Conservation (phyloP, 2,888 invertebrate species). For the Heliconius charithonia region DNA sequence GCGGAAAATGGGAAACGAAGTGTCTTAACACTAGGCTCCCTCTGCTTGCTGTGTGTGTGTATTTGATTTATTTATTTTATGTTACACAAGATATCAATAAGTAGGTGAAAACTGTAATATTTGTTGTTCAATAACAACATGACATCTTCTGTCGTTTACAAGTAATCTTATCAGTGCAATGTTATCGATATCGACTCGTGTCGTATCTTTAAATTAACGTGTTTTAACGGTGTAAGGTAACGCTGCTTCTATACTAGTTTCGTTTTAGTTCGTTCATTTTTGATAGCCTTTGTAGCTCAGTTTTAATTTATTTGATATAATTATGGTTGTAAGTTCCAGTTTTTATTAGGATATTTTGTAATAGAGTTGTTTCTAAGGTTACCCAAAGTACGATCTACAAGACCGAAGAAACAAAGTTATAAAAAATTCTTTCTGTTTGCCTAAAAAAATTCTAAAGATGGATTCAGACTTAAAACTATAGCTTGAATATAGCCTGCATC, state of each 20-base stretch:
- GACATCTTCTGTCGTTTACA: slow-evolving; percentile 34
- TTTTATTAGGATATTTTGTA: no score
- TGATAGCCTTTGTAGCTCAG: not conserved
- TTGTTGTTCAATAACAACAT: slow-evolving; percentile 32
- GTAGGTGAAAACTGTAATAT: slow-evolving; percentile 22
- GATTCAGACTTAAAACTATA: no score
- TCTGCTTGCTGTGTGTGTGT: no score
- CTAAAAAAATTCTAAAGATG: no score
- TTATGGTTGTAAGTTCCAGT: no score
- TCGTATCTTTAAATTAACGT: slow-evolving; percentile 40
- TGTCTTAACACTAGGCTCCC: no score
- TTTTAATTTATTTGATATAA: not conserved
- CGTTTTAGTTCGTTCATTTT: not conserved
- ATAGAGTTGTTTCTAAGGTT: no score
- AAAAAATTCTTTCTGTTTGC: no score
- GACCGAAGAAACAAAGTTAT: no score
- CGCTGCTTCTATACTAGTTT: slow-evolving; percentile 17
- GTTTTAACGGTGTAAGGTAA: slow-evolving; percentile 35
- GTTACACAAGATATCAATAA: slow-evolving; percentile 7
- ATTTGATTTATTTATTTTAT: slow-evolving; percentile 1
- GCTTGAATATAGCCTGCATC: no score
- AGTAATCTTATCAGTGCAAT: slow-evolving; percentile 39
- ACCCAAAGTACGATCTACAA: no score
- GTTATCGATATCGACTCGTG: slow-evolving; percentile 37
- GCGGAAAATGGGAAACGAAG: no score